Base-by-base conservation (phyloP, 2,888 invertebrate genomes). In the Drosophila kanekoi region DNA sequence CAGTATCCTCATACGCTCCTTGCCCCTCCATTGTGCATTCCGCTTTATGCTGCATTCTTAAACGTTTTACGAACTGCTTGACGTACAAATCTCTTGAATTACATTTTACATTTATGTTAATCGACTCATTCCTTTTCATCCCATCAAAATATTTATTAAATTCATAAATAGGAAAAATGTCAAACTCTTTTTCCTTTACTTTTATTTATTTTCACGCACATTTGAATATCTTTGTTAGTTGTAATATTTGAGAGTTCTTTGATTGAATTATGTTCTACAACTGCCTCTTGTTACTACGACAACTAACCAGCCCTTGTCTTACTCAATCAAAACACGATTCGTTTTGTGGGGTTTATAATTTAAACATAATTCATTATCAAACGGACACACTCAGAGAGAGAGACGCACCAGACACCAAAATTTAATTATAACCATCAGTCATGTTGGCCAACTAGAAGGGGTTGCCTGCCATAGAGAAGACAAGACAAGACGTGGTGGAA, bases 341-440 rank as follows among this genome's bases (percentile, higher is more conserved):
- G 61, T 59, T 58, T 44, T 57, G 58, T 52, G 28, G 23, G 60
- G 75, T 59, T 68, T 62, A 78, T 80, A 78, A 81, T 73, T 78
- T 60, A 60, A 33, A 28, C 77, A 78, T 77, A 69, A 60, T 62
- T 77, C 73, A 81, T 58, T 58, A 49, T 20, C 49, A 43, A 20
- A 58, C 20, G 45, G 32, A 35, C 43, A 51, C 9, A 45, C 28
- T 45, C 13, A n/a, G 23, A 37, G 9, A 48, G 28, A 28, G 28
- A 28, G 28, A 28, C 8, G 8, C 28, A 28, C 8, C 23, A 67
- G 53, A 69, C 43, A 61, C 65, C 45, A 71, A 58, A 82, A 70
- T 83, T 83, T 83, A 83, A 88, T 88, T 88, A 74, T 67, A 54
- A 43, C 63, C 82, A 83, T 83, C 87, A 83, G 49, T 83, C 87